Conservation (phyloP, 1,140 invertebrate species). For the Rhynchophorus ferrugineus region DNA sequence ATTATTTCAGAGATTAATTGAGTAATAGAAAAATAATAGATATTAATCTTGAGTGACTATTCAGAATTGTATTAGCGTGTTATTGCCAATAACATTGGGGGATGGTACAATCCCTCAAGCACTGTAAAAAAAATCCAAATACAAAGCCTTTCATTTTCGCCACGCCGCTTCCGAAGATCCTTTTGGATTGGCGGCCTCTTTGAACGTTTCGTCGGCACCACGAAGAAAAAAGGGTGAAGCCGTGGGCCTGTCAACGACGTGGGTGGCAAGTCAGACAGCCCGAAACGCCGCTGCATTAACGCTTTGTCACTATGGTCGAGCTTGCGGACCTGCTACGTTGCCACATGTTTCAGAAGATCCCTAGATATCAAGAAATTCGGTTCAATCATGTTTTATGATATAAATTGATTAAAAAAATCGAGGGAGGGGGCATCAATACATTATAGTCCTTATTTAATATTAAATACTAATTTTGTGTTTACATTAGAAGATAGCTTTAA, state of each 20-base stretch:
- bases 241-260: background rate
- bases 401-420: too few relatives aligned
- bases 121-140: background rate
- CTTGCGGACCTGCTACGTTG: background rate
- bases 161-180: constrained; percentile 1
- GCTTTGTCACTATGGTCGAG: background rate
- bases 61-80: too few relatives aligned
- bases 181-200: background rate
- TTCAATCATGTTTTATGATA: background rate
- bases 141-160: background rate
- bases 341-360: background rate
- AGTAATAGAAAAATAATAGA: too few relatives aligned
- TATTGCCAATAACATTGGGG: too few relatives aligned
- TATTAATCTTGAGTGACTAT: too few relatives aligned
- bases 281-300: constrained; percentile 2
- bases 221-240: constrained; percentile 1
- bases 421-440: too few relatives aligned
- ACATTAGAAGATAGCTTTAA: too few relatives aligned
- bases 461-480: too few relatives aligned
- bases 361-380: background rate
- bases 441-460: too few relatives aligned
- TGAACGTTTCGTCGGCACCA: background rate
- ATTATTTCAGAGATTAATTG: too few relatives aligned
- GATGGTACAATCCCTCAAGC: too few relatives aligned
- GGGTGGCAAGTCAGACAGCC: constrained; percentile 3